Conservation (phyloP, 2,888 invertebrate species). For the Tetramorium bicarinatum region DNA sequence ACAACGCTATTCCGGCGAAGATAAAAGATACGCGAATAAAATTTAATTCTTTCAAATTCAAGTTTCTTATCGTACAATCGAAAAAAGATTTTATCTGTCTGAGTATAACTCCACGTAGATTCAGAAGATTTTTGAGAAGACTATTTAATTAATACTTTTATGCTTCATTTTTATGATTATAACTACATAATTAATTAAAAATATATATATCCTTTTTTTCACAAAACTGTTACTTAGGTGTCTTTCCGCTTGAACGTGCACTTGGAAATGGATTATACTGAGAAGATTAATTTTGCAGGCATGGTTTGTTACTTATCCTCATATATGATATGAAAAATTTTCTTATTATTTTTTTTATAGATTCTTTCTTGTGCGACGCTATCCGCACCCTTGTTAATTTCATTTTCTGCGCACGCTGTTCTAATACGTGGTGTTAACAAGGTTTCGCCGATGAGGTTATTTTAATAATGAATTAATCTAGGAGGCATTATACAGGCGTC, state of each 20-base stretch:
- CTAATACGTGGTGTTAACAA: conserved; percentile 67
- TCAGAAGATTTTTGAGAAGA: neutral
- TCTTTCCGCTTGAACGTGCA: neutral
- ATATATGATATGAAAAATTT: neutral
- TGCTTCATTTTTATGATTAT: neutral
- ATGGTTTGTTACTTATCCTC: neutral
- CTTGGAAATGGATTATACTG: neutral
- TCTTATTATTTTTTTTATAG: neutral
- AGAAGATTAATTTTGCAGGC: conserved; percentile 13
- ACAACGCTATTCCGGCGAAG: neutral
- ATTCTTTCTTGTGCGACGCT: neutral
- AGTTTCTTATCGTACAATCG: neutral
- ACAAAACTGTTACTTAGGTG: neutral
- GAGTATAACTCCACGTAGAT: neutral
- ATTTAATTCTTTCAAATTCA: conserved; percentile 4
- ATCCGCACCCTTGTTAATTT: conserved; percentile 44
- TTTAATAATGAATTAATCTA: conserved; percentile 80
- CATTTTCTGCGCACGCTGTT: conserved; percentile 59
- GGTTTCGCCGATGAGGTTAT: conserved; percentile 68
- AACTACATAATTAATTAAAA: neutral
- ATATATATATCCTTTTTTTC: neutral
- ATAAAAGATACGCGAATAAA: neutral
- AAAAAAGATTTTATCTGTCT: neutral
- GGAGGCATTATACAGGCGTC: conserved; percentile 66
- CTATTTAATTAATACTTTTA: neutral